These are phyloP conservation scores for Ips nitidus DNA, from an alignment of 1,140 invertebrate genomes.

Conservation along the genomic window DNA sequence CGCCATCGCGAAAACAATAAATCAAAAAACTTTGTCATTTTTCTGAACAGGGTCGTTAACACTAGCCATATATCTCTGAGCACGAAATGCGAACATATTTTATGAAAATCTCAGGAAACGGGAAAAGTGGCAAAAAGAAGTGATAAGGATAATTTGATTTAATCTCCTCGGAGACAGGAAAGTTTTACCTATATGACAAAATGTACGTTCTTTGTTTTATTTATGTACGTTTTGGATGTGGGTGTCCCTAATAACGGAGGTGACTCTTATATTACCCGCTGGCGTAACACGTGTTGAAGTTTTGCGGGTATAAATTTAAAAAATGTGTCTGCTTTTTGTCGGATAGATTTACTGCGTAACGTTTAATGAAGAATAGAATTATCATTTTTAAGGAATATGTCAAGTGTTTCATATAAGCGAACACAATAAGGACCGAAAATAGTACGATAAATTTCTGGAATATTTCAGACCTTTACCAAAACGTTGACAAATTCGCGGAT, in stretches of 20 bases:
- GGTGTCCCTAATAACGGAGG: constrained; percentile 17
- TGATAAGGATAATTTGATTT: constrained; percentile 27
- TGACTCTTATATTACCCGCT: constrained; percentile 6
- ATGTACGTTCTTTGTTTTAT: constrained; percentile 26
- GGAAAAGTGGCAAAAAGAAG: constrained; percentile 15
- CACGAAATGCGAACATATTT: constrained; percentile 19
- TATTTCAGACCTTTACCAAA: no score
- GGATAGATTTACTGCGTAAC: neutral
- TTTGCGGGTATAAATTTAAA: neutral
- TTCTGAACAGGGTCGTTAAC: constrained; percentile 20
- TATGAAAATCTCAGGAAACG: constrained; percentile 24
- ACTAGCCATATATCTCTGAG: constrained; percentile 10
- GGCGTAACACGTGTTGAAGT: neutral
- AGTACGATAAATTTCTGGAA: no score
- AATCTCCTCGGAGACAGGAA: constrained; percentile 30
- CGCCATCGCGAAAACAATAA: neutral
- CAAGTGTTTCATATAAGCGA: no score
- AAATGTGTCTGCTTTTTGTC: constrained; percentile 4
- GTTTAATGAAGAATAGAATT: no score
- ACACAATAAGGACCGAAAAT: no score
- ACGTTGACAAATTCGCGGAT: constrained; percentile 12
- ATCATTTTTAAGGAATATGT: no score
- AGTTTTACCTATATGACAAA: constrained; percentile 25
- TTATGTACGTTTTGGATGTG: constrained; percentile 17
- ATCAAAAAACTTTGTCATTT: constrained; percentile 23